Evolutionary conservation across 1,140 invertebrate genomes (phyloP).

Genomic region (Aphidius ervi): DNA sequence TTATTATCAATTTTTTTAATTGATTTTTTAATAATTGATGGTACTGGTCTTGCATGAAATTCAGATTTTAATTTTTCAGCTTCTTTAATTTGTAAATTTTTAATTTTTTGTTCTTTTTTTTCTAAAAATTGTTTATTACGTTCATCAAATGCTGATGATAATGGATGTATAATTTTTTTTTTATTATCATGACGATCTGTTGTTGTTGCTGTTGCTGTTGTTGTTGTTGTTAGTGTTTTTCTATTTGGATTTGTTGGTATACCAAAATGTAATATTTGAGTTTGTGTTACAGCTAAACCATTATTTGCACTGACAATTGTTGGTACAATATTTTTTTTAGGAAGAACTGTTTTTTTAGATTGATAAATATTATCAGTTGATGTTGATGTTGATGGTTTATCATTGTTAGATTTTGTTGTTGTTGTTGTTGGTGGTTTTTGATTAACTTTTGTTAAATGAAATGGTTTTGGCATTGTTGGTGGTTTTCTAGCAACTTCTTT

Average conservation of each 20-base stretch:
- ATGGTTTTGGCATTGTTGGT: conserved; percentile 35
- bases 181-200: conserved; percentile 8
- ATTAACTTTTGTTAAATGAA: conserved; percentile 29
- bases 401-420: conserved; percentile 11
- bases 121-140: conserved; percentile 49
- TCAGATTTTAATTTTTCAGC: conserved; percentile 37
- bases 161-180: conserved; percentile 34
- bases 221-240: background rate
- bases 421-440: conserved; percentile 21
- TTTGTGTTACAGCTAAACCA: conserved; percentile 27
- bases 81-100: conserved; percentile 40
- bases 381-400: conserved; percentile 11
- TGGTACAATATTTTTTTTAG: conserved; percentile 25
- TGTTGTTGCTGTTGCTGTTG: background rate
- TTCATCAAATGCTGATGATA: conserved; percentile 58
- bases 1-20: background rate
- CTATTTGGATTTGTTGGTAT: conserved; percentile 30
- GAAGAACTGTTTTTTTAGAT: conserved; percentile 11
- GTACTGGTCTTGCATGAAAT: conserved; percentile 52
- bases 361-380: conserved; percentile 7
- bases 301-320: conserved; percentile 27
- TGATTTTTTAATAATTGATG: conserved; percentile 27
- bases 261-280: conserved; percentile 42
- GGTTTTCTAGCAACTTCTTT: conserved; percentile 39
- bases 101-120: conserved; percentile 55